Conservation (phyloP, 2,113 vertebrate species). For the human (Homo sapiens) region GRCh38 chr2:63368501-63369000, state of each 20-base stretch:
- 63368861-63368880: not conserved
- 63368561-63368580: too few species aligned
- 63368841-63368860: not conserved
- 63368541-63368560: too few species aligned
- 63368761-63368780: not conserved
- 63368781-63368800: not conserved
- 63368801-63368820: not conserved
- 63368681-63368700: too few species aligned
- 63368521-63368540: too few species aligned
- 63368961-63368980: not conserved
- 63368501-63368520: too few species aligned
- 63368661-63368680: too few species aligned
- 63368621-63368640: too few species aligned
- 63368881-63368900: not conserved
- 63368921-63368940: not conserved
- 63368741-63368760: not conserved
- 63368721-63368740: not conserved
- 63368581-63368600: too few species aligned
- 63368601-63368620: too few species aligned
- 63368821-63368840: not conserved
- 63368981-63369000: not conserved
- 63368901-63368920: not conserved
- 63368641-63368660: too few species aligned
- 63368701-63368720: too few species aligned
- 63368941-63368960: not conserved